phyloP scores from a whole-genome alignment of 2,797 vertebrate genomes.

The Melanotaenia parkinsoni region DNA sequence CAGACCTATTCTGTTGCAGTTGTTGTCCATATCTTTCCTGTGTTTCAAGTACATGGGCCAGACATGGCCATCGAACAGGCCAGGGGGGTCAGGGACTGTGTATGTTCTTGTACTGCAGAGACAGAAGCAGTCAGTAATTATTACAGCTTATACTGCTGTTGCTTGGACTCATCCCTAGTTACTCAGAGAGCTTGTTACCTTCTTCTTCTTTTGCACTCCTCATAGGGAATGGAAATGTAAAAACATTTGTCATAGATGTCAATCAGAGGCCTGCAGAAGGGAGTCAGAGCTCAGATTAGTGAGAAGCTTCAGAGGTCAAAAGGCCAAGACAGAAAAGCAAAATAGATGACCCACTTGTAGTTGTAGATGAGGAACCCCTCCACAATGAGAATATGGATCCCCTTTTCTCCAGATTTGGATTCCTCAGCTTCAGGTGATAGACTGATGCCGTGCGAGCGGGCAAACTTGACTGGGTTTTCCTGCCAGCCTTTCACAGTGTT shows the following conservation, averaged over 20 bases:
- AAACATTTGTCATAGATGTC: constrained; percentile 88
- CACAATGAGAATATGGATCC: constrained; percentile 89
- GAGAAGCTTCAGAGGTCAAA: constrained; percentile 17
- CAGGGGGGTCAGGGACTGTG: constrained; percentile 89
- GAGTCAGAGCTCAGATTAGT: constrained; percentile 33
- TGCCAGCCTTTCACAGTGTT: constrained; percentile 92
- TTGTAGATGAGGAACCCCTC: constrained; percentile 98
- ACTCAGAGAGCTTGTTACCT: constrained; percentile 78
- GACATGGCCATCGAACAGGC: constrained; percentile 94
- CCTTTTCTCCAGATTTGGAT: constrained; percentile 63
- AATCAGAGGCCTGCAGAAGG: constrained; percentile 84
- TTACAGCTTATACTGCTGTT: neutral
- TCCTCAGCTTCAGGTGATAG: constrained; percentile 70
- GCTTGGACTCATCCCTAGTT: constrained; percentile 8
- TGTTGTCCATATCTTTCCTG: constrained; percentile 89
- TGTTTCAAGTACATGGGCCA: constrained; percentile 98
- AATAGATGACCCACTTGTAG: constrained; percentile 84
- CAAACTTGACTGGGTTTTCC: constrained; percentile 92
- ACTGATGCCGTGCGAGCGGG: constrained; percentile 89
- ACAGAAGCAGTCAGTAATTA: constrained; percentile 14
- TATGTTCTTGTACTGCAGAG: constrained; percentile 88
- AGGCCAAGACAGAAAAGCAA: neutral
- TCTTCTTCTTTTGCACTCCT: constrained; percentile 93
- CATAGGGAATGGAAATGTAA: constrained; percentile 91
- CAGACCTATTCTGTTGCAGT: constrained; percentile 84